phyloP scores from a whole-genome alignment of 1,140 invertebrate genomes.

The Galendromus occidentalis region DNA sequence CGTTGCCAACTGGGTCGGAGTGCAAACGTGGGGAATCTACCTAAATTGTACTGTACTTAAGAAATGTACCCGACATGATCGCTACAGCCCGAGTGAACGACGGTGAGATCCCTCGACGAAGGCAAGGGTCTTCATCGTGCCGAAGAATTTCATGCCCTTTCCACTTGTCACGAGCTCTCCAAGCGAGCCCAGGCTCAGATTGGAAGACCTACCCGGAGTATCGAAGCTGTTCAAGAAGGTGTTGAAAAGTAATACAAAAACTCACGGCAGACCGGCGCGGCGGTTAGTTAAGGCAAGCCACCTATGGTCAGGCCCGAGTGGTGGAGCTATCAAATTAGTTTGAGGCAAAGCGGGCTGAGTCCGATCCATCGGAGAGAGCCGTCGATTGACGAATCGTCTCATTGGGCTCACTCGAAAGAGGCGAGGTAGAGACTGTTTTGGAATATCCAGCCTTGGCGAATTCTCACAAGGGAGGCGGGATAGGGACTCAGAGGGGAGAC shows the following conservation, averaged over 20 bases:
- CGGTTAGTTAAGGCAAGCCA: too few species aligned
- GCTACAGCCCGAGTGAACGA: not conserved
- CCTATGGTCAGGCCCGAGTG: too few species aligned
- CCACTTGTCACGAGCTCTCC: not conserved
- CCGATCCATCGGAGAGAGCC: too few species aligned
- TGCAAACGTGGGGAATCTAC: not conserved
- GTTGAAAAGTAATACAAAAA: not conserved
- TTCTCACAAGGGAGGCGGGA: too few species aligned
- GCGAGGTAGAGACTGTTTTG: too few species aligned
- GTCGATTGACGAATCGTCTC: too few species aligned
- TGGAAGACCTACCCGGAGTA: not conserved
- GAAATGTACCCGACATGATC: slow-evolving; percentile 9
- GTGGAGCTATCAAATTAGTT: too few species aligned
- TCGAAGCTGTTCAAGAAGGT: not conserved
- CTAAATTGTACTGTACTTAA: not conserved
- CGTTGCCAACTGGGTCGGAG: not conserved
- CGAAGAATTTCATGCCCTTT: not conserved
- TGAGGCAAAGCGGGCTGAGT: too few species aligned
- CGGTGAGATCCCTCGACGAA: not conserved
- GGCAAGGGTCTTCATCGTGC: not conserved
- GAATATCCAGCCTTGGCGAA: too few species aligned
- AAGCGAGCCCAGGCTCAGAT: not conserved
- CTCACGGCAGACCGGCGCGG: not conserved
- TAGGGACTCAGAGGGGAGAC: too few species aligned
- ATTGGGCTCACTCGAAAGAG: too few species aligned